These are phyloP conservation scores for Entelurus aequoreus DNA, from an alignment of 2,113 vertebrate species.

Conservation along the genomic window DNA sequence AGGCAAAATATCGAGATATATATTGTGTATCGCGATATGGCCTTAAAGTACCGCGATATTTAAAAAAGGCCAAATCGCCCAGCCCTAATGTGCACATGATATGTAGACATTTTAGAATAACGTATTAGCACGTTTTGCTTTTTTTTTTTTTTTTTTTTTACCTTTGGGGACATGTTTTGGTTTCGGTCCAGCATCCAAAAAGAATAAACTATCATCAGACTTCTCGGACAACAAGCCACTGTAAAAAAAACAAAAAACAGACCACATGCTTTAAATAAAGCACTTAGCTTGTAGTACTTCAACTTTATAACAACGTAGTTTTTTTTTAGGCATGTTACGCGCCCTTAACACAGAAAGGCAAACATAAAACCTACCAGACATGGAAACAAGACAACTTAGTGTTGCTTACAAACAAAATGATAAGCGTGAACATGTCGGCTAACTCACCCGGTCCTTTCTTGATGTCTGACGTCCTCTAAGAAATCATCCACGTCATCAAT, in stretches of 20 bases:
- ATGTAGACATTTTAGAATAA: background rate
- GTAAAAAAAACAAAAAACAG: conserved; percentile 9
- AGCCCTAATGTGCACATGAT: too few species aligned
- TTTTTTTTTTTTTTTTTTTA: conserved; percentile 22
- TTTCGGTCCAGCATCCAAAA: conserved; percentile 74
- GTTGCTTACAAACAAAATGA: background rate
- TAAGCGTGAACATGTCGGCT: too few species aligned
- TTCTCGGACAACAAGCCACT: conserved; percentile 82
- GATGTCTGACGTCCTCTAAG: conserved; percentile 79
- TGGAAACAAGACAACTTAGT: background rate
- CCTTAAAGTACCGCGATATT: too few species aligned
- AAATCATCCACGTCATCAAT: conserved; percentile 80
- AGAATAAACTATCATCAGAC: conserved; percentile 79
- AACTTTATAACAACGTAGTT: too few species aligned
- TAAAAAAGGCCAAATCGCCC: too few species aligned
- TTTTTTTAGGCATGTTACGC: too few species aligned
- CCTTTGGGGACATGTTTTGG: conserved; percentile 51
- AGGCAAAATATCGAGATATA: too few species aligned
- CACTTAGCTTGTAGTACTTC: background rate
- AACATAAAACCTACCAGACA: too few species aligned
- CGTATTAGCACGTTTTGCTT: too few species aligned
- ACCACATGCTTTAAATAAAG: background rate
- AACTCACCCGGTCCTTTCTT: conserved; percentile 81
- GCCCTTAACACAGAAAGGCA: too few species aligned
- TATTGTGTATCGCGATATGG: too few species aligned